Conservation (phyloP, 2,888 invertebrate genomes). For the Sarcophaga carnaria region DNA sequence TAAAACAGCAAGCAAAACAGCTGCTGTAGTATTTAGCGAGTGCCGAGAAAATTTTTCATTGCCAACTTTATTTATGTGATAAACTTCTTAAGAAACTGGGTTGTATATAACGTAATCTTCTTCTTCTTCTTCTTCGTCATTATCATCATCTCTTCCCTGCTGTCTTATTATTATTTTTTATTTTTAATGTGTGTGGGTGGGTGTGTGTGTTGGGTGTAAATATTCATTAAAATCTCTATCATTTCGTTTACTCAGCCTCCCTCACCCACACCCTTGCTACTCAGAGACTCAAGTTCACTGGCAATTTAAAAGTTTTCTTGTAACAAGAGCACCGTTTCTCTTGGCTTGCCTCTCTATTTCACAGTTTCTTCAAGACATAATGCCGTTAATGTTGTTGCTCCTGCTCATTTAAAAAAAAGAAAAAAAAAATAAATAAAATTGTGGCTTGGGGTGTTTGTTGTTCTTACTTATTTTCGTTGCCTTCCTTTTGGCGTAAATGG, state of each 20-base stretch:
- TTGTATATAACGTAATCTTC: conserved; percentile 30
- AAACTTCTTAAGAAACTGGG: conserved; percentile 58
- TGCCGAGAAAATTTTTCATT: conserved; percentile 50
- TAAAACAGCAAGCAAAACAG: conserved; percentile 19
- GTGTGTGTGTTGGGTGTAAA: conserved; percentile 19
- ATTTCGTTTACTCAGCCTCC: conserved; percentile 5
- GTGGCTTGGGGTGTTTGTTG: background rate
- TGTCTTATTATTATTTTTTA: conserved; percentile 19
- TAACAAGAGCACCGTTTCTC: background rate
- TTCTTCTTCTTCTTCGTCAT: background rate
- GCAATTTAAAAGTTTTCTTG: background rate
- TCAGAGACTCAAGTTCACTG: background rate
- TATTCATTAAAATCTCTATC: conserved; percentile 61
- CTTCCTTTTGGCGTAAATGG: conserved; percentile 46
- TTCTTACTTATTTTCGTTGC: conserved; percentile 47
- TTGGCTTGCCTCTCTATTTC: background rate
- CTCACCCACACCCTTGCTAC: background rate
- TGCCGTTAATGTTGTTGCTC: background rate
- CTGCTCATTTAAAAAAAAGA: background rate
- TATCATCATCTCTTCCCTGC: background rate
- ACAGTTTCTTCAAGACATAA: background rate
- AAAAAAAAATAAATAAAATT: background rate
- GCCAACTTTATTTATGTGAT: conserved; percentile 52
- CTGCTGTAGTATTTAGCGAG: conserved; percentile 49
- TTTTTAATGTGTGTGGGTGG: conserved; percentile 29